These are phyloP conservation scores for Piprites chloris DNA, from an alignment of 2,113 vertebrate genomes.

Conservation along the genomic window DNA sequence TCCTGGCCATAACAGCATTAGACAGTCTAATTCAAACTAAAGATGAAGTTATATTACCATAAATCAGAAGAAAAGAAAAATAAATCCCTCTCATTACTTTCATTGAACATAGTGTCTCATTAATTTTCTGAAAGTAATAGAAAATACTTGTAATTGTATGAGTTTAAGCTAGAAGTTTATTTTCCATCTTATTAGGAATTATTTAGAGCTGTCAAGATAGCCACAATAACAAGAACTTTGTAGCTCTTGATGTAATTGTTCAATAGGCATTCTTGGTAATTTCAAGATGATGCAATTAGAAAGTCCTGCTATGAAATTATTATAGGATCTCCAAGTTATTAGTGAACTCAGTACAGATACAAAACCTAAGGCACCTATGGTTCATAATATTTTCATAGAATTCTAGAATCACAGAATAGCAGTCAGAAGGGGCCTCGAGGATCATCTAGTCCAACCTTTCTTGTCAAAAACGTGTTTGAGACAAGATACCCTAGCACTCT, in stretches of 20 bases:
- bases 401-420: not conserved
- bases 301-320: not conserved
- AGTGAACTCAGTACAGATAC: not conserved
- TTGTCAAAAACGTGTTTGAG: not conserved
- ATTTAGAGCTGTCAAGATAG: not conserved
- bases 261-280: not conserved
- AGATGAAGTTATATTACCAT: not conserved
- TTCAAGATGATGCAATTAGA: not conserved
- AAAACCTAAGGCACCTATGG: not conserved
- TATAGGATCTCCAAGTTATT: not conserved
- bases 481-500: not conserved
- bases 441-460: not conserved
- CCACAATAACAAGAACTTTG: not conserved
- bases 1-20: constrained; percentile 25
- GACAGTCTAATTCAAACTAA: constrained; percentile 13
- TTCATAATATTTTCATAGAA: not conserved
- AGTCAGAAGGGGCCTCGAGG: not conserved
- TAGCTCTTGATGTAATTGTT: not conserved
- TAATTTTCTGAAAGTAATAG: not conserved
- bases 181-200: not conserved
- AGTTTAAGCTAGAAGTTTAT: not conserved
- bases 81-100: constrained; percentile 1
- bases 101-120: not conserved
- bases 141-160: not conserved
- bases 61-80: constrained; percentile 14